Evolutionary conservation across 1,140 invertebrate genomes (phyloP), one percentile per base, ranked within the genome.

Genomic region (Cotesia glomerata): DNA sequence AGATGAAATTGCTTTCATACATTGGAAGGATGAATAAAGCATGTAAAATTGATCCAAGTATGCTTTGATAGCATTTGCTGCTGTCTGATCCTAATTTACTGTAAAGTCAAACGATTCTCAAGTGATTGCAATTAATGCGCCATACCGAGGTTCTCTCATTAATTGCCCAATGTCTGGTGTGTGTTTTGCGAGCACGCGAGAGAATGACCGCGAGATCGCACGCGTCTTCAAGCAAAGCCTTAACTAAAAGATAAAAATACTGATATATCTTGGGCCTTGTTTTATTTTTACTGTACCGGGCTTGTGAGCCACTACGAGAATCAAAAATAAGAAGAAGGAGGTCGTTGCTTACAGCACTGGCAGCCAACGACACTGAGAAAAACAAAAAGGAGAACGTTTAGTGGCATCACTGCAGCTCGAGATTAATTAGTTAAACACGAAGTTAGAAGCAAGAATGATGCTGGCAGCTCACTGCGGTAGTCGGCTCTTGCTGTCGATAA

Each of bases 341-440:
- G n/a, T 63, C 59, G 70, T 64, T 71, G 73, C 73, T 71, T 69
- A n/a, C n/a, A n/a, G 63, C 5, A 56, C 49, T 13, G 39, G 11
- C 49, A 35, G 13, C n/a, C 14, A 16, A 69, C 56, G 13, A 69
- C 16, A 52, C 54, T 34, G 36, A 2, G 49, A 67, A 13, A 67
- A 34, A 54, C 11, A n/a, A 52, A 13, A 34, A 39, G 1, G 26
- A 59, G 32, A 26, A 59, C 16, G 5, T 32, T 26, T 16, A 59
- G 58, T 5, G 32, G 54, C 7, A 34, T 26, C 26, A 26, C 26
- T 26, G 26, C 26, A 59, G 64, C 71, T 54, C 71, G 74, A 77
- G 74, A 78, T 78, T 81, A 80, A 81, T 81, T 81, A 79, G 75
- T 75, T 58, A 74, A 68, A 76, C 78, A 77, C 72, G 72, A 74